Evolutionary conservation across 1,140 invertebrate species (phyloP).

Genomic region (Anastrepha ludens): DNA sequence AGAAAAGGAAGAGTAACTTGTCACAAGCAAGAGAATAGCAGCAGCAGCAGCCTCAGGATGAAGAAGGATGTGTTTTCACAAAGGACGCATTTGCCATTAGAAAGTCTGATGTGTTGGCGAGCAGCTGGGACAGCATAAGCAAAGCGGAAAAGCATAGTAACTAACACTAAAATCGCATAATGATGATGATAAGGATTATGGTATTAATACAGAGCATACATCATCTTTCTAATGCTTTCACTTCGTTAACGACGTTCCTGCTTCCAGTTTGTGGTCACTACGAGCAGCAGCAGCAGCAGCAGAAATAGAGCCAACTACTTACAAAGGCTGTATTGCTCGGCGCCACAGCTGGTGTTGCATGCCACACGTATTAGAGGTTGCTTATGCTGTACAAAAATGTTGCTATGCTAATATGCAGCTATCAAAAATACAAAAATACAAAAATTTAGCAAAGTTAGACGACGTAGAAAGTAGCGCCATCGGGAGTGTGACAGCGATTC

Average conservation of each 20-base stretch:
- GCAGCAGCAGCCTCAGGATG: background rate
- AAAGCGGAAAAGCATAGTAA: background rate
- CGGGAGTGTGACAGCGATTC: too few relatives aligned
- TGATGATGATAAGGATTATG: conserved; percentile 40
- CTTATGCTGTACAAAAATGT: background rate
- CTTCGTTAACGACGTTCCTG: conserved; percentile 1
- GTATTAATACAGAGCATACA: background rate
- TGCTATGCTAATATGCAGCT: background rate
- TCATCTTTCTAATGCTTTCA: conserved; percentile 4
- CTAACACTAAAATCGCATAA: conserved; percentile 2
- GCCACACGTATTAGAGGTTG: background rate
- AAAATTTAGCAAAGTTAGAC: too few relatives aligned
- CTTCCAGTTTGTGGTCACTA: background rate
- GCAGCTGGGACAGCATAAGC: background rate
- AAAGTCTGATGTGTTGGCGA: background rate
- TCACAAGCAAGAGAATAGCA: background rate
- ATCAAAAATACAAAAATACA: too few relatives aligned
- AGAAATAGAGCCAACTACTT: too few relatives aligned
- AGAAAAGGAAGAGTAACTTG: background rate
- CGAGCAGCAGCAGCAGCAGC: background rate
- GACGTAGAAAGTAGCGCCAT: too few relatives aligned
- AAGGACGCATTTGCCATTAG: background rate
- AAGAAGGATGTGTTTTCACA: background rate
- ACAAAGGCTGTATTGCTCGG: too few relatives aligned
- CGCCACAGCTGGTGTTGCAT: conserved; percentile 31